Evolutionary conservation across 2,113 vertebrate genomes (phyloP).

Genomic region (Dasypus novemcinctus): DNA sequence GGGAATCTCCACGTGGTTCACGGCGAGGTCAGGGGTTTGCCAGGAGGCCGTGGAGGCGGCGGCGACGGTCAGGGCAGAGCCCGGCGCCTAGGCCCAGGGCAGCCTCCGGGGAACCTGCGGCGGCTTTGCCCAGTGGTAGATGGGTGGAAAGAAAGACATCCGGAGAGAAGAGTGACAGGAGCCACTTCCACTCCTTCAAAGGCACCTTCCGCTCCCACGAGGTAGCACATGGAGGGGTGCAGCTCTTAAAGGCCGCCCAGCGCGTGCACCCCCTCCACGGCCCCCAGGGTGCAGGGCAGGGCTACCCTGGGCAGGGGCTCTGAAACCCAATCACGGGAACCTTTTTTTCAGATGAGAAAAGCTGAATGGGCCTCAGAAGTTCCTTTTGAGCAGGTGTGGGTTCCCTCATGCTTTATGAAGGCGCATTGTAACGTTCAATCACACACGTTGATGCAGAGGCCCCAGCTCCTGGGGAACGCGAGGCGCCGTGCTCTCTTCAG

Average conservation of each 20-base stretch:
- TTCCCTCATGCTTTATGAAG: background rate
- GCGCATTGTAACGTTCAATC: background rate
- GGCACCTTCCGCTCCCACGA: background rate
- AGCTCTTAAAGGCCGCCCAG: background rate
- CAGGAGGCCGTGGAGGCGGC: background rate
- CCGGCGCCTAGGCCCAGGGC: background rate
- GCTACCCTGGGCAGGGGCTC: background rate
- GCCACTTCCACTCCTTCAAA: background rate
- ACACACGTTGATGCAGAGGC: background rate
- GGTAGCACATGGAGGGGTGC: background rate
- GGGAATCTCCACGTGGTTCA: background rate
- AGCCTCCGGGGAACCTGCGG: no score
- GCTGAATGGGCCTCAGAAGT: background rate
- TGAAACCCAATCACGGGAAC: background rate
- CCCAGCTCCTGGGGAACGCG: background rate
- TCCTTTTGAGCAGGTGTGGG: background rate
- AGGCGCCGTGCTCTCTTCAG: background rate
- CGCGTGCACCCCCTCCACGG: background rate
- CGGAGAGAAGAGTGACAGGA: background rate
- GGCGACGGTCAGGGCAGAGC: background rate
- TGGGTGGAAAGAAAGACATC: background rate
- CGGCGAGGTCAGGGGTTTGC: constrained; percentile 44
- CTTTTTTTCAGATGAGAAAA: background rate
- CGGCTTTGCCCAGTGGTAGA: background rate
- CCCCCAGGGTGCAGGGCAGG: background rate